Evolutionary conservation across 2,797 vertebrate species (phyloP).

Genomic region (Chrosomus eos): DNA sequence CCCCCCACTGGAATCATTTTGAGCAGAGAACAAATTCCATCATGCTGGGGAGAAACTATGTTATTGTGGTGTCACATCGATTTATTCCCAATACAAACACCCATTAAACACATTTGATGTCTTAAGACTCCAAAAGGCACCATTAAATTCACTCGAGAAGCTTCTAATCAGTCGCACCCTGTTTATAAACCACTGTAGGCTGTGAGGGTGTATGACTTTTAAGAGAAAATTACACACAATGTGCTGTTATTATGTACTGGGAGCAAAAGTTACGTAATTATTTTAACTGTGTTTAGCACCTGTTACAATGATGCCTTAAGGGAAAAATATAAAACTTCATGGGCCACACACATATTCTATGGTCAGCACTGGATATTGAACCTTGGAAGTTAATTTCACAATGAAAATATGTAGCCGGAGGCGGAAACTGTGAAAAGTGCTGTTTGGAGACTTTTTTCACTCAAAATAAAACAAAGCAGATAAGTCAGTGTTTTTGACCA

Average conservation of each 20-base stretch:
- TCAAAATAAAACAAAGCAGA: neutral
- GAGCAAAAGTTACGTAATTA: slow-evolving; percentile 30
- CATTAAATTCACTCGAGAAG: slow-evolving; percentile 37
- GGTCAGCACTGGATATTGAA: slow-evolving; percentile 33
- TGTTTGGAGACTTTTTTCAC: neutral
- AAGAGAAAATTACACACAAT: slow-evolving; percentile 38
- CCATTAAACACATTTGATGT: slow-evolving; percentile 29
- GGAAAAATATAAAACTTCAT: slow-evolving; percentile 17
- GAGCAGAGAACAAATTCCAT: slow-evolving; percentile 43
- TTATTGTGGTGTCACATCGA: slow-evolving; percentile 42
- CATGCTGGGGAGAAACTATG: slow-evolving; percentile 39
- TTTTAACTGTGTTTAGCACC: slow-evolving; percentile 29
- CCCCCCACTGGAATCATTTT: slow-evolving; percentile 42
- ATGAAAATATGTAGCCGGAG: neutral
- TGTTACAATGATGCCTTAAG: slow-evolving; percentile 1
- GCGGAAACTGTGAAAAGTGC: neutral
- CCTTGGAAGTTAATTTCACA: slow-evolving; percentile 7
- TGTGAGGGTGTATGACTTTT: slow-evolving; percentile 10
- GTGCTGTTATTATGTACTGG: slow-evolving; percentile 18
- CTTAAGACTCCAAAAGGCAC: slow-evolving; percentile 25
- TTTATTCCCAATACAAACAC: slow-evolving; percentile 47
- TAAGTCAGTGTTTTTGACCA: slow-evolving; percentile 11
- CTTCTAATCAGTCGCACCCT: slow-evolving; percentile 33
- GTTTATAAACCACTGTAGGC: slow-evolving; percentile 22
- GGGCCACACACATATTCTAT: neutral